Base-by-base conservation (phyloP, 2,888 invertebrate genomes). In the Drosophila leonis region DNA sequence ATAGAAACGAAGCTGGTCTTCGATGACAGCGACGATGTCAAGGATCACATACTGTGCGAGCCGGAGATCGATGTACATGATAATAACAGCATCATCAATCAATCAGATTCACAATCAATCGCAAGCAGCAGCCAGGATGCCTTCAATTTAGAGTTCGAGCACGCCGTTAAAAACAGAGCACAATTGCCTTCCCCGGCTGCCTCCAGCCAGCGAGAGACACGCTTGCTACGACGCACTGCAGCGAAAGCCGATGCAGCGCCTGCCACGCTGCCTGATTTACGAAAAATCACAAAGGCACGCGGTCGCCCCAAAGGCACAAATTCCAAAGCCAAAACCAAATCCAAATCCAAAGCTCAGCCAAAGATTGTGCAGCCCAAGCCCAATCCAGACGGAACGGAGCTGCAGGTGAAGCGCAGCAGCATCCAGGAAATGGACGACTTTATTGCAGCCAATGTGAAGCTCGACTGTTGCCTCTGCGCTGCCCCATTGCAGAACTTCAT, bases 11-110 rank as follows among this genome's bases (percentile, higher is more conserved):
- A 84, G 41, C 66, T 85, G 13, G 62, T 55, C 15, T 72, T 84
- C n/a, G 72, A 75, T 18, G 73, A 82, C 49, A 33, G 31, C 4
- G 80, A 81, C 42, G 48, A 49, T 31, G 46, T 76, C 12, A 90
- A 90, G 60, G 90, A 88, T 66, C 75, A 86, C n/a, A 78, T 90
- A 57, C 33, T 90, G 0, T 85, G 88, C 27, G 91, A 87, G 31
- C 88, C 88, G 0, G 90, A 90, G 39, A 90, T 90, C 8, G 88
- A 90, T 64, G 90, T 79, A 5, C 39, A 66, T 18, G 8, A 59
- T 54, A 49, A 52, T 29, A 20, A 13, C 12, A 63, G 56, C 35
- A 29, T 33, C 27, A 41, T 41, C 20, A 61, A 54, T 29, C 31
- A 49, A 18, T 33, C 49, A 1, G 31, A 33, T 13, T 49, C 49